phyloP scores from a whole-genome alignment of 2,888 invertebrate species.

The Rotaria macrura region DNA sequence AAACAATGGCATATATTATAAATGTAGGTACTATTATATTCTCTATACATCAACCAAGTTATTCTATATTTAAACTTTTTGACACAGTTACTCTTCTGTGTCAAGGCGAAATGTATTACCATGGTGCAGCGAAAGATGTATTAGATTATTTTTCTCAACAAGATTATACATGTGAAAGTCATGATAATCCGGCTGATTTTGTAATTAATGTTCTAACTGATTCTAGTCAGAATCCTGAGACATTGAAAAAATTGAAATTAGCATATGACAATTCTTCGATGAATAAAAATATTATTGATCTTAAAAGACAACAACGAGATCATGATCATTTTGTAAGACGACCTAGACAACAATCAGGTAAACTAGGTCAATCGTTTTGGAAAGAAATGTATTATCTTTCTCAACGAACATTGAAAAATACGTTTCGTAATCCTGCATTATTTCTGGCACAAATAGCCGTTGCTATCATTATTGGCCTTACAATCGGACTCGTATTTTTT shows the following conservation, averaged over 20 bases:
- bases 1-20: too few species aligned
- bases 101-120: neutral
- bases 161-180: neutral
- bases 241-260: too few species aligned
- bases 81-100: neutral
- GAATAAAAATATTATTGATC: too few species aligned
- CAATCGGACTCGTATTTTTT: neutral
- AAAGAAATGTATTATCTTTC: neutral
- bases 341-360: too few species aligned
- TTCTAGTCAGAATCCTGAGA: rapidly evolving
- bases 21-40: neutral
- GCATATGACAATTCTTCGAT: too few species aligned
- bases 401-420: neutral
- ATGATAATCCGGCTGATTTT: neutral
- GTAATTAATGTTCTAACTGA: too few species aligned
- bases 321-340: too few species aligned
- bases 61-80: neutral
- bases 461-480: neutral
- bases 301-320: too few species aligned
- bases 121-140: neutral
- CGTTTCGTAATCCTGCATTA: neutral
- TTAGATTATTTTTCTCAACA: neutral
- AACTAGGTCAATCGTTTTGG: neutral
- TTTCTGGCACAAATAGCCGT: neutral
- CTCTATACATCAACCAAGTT: neutral